Evolutionary conservation across 2,113 vertebrate genomes (phyloP), one percentile per base, ranked within the genome.

Genomic region (Oreotrochilus melanogaster): DNA sequence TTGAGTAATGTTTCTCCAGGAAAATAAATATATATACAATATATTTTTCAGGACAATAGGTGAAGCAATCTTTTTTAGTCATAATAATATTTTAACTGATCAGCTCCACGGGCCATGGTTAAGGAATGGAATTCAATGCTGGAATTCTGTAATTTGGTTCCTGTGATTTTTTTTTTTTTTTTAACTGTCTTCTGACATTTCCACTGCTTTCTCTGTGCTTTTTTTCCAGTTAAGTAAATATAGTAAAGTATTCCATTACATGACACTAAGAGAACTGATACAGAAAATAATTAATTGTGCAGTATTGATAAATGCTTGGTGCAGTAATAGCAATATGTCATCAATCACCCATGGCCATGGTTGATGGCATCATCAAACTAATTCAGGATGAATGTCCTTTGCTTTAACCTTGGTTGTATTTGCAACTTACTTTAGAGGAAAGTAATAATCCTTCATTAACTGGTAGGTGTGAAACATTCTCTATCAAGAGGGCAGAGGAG

Each of bases 251-350:
- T 70, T 53, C 79, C 74, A 90, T 66, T 96, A 82, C 66, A 84
- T 58, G 78, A 90, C 93, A 79, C 71, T 62, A 56, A 91, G 89
- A 91, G 90, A 94, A 85, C 69, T 58, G 88, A 87, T 96, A 90
- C 73, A 89, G 92, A 91, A 84, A 94, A 88, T 97, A 86, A 96
- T 78, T 93, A 71, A 15, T 72, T 3, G 45, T 78, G 42, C 33
- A 66, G 69, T 97, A 92, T 93, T 97, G 97, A 97, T 92, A 95
- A 94, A 96, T 93, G 87, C 25, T 72, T 45, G 25, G 45, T 75
- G 71, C 45, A 43, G 43, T 24, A 62, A 53, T n/a, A 58, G 78
- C 87, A 92, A 86, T 69, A 61, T 57, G 85, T 80, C 78, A 94
- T 96, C 94, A 67, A n/a, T 96, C 94, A 96, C 96, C 37, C 30